A percentile compares a stretch with the other conserved stretches of the same genome.
These are phyloP conservation scores for Isaurus tuberculatus DNA, from an alignment of 92 coral and sea anemone species.

Conservation along the genomic window DNA sequence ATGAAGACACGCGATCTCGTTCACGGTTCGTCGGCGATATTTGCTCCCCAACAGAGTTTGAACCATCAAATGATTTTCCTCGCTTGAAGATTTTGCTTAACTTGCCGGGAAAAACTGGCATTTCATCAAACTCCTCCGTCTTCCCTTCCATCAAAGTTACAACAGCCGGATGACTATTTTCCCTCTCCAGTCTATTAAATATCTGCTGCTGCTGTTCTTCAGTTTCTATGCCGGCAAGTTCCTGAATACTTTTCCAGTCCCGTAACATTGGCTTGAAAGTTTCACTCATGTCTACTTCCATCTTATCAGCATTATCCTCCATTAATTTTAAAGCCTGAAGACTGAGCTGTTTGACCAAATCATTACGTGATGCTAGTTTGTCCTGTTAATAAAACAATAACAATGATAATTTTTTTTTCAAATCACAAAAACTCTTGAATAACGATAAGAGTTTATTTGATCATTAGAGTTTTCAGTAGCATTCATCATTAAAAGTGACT, in stretches of 20 bases:
- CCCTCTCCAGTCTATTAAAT: slow-evolving; percentile 54
- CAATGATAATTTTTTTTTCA: too few species aligned
- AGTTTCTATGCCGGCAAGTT: slow-evolving; percentile 80
- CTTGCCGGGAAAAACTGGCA: slow-evolving; percentile 22
- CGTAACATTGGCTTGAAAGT: slow-evolving; percentile 81
- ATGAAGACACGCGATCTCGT: slow-evolving; percentile 68
- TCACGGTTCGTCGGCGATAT: slow-evolving; percentile 40
- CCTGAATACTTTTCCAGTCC: slow-evolving; percentile 96
- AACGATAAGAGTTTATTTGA: too few species aligned
- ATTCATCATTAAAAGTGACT: too few species aligned
- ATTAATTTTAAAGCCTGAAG: slow-evolving; percentile 84
- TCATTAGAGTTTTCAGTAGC: too few species aligned
- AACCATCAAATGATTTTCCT: slow-evolving; percentile 1
- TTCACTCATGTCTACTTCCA: slow-evolving; percentile 86
- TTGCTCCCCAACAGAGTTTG: slow-evolving; percentile 40
- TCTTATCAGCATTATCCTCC: slow-evolving; percentile 78
- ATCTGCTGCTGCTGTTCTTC: slow-evolving; percentile 57
- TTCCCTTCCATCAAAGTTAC: slow-evolving; percentile 53
- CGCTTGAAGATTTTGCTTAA: background rate
- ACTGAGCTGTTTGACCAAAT: slow-evolving; percentile 80
- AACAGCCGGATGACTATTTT: slow-evolving; percentile 37
- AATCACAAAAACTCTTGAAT: too few species aligned
- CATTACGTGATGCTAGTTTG: slow-evolving; percentile 78
- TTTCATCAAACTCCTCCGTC: slow-evolving; percentile 44
- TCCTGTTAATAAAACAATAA: slow-evolving; percentile 51